Evolutionary conservation across 1,140 invertebrate genomes (phyloP).

Genomic region (Diachasmimorpha longicaudata): DNA sequence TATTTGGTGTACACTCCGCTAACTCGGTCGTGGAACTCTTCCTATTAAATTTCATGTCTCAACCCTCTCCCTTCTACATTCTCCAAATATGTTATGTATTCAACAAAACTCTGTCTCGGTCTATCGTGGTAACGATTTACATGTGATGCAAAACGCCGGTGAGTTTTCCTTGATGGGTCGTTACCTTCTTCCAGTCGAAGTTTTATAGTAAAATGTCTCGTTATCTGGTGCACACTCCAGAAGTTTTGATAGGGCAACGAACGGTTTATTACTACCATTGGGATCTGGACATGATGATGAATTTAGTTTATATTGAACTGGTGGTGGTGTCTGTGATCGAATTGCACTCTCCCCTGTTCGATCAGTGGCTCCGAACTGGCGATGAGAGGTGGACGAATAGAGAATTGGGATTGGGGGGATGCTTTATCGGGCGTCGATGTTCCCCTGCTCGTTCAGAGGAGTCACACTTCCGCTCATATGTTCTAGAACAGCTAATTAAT

Average conservation of each 20-base stretch:
- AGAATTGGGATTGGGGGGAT: too few species aligned
- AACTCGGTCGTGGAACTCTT: too few species aligned
- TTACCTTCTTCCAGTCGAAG: neutral
- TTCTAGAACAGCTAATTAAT: neutral
- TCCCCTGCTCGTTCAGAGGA: neutral
- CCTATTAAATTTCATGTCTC: too few species aligned
- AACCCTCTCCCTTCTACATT: too few species aligned
- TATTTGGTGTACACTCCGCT: neutral
- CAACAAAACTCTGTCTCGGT: too few species aligned
- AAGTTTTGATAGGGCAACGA: neutral
- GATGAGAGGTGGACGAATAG: neutral
- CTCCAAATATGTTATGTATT: too few species aligned
- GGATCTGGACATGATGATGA: neutral
- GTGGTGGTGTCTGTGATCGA: neutral
- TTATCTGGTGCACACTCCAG: neutral
- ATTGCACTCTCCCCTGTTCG: conserved; percentile 1
- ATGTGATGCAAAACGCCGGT: neutral
- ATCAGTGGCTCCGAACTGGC: neutral
- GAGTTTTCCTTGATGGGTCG: neutral
- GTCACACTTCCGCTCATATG: neutral
- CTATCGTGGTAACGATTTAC: too few species aligned
- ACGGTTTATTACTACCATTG: conserved; percentile 6
- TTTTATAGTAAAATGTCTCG: neutral
- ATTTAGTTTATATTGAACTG: conserved; percentile 14
- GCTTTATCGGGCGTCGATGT: neutral